A percentile compares a stretch with the other conserved stretches of the same genome.
Evolutionary conservation across 2,797 vertebrate genomes (phyloP).

Genomic region (Sebastolobus altivelis): DNA sequence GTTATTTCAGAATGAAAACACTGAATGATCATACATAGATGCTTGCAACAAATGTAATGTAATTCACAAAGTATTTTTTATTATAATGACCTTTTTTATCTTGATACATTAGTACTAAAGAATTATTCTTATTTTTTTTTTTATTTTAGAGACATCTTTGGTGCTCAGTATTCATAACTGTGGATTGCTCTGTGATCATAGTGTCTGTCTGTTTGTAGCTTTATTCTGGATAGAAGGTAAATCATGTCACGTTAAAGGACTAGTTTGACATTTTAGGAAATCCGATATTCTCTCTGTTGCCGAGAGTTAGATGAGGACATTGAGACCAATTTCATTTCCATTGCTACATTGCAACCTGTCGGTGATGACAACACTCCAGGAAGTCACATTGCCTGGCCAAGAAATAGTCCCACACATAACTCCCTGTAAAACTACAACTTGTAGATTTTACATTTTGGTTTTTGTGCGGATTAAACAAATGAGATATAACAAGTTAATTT

Average conservation of each 20-base stretch:
- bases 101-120: background rate
- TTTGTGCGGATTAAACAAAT: too few species aligned
- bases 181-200: background rate
- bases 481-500: background rate
- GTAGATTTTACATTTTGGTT: background rate
- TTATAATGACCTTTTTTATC: background rate
- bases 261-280: background rate
- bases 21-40: background rate
- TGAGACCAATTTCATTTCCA: too few species aligned
- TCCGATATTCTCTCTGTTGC: background rate
- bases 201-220: constrained; percentile 1
- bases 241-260: background rate
- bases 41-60: background rate
- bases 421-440: background rate
- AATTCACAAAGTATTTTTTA: background rate
- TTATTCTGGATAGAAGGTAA: background rate
- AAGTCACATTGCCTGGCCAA: background rate
- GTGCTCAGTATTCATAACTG: background rate
- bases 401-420: background rate
- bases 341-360: background rate
- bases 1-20: background rate
- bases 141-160: background rate
- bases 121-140: background rate
- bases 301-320: background rate
- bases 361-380: background rate